These are phyloP conservation scores for Pteronotus mesoamericanus DNA, from an alignment of 2,797 vertebrate genomes.

Conservation along the genomic window DNA sequence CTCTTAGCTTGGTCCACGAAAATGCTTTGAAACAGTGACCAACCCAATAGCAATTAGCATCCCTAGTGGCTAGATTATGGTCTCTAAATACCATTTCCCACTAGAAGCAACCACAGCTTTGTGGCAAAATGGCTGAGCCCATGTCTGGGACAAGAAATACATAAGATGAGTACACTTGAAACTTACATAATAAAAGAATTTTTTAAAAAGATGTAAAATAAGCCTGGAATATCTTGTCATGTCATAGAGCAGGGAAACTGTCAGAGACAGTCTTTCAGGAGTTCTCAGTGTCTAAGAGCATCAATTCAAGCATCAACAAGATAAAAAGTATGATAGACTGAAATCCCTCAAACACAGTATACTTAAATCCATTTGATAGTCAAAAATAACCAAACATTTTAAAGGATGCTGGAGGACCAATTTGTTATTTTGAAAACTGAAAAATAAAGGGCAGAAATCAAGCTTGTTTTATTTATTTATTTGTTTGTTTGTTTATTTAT, in stretches of 20 bases:
- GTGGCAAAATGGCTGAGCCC: neutral
- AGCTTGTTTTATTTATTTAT: neutral
- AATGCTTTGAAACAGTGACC: neutral
- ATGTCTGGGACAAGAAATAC: neutral
- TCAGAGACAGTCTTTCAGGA: neutral
- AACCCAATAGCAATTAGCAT: neutral
- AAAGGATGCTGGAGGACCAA: neutral
- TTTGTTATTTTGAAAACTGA: neutral
- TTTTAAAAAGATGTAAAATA: neutral
- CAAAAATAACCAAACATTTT: neutral
- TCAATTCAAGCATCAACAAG: neutral
- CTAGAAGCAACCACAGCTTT: neutral
- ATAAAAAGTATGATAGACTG: fast-evolving
- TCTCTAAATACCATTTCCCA: conserved; percentile 10
- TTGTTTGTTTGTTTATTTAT: neutral
- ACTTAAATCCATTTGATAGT: neutral
- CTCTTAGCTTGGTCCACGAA: neutral
- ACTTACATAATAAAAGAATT: neutral
- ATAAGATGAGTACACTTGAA: neutral
- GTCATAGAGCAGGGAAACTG: neutral
- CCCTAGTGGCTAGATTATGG: neutral
- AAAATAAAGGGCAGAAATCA: neutral
- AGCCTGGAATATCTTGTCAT: neutral
- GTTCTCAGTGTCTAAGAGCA: neutral
- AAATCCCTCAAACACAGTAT: neutral